These are phyloP conservation scores for Drosophila ficusphila DNA, from an alignment of 1,140 invertebrate species.

Conservation along the genomic window DNA sequence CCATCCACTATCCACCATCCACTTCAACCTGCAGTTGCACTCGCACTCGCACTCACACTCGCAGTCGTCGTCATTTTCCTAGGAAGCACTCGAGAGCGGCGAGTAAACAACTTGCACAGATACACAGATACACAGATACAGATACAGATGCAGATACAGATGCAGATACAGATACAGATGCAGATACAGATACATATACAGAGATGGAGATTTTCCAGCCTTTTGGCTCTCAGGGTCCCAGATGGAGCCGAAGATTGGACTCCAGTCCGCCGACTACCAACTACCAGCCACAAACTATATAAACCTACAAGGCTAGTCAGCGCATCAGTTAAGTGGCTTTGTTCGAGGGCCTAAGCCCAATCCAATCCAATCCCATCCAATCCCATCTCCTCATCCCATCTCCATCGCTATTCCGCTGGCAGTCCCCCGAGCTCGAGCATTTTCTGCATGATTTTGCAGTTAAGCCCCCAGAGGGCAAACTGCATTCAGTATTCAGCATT, in stretches of 20 bases:
- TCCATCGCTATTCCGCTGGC: too few relatives aligned
- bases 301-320: conserved; percentile 73
- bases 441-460: conserved; percentile 80
- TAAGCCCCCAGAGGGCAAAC: conserved; percentile 36
- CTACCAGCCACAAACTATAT: conserved; percentile 11
- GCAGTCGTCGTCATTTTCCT: conserved; percentile 73
- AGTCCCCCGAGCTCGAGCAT: conserved; percentile 11
- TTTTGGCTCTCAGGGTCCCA: conserved; percentile 7
- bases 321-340: conserved; percentile 72
- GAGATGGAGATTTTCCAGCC: conserved; percentile 45
- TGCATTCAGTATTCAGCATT: conserved; percentile 10
- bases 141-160: not conserved
- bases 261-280: not conserved
- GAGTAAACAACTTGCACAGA: conserved; percentile 67
- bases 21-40: conserved; percentile 61
- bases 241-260: conserved; percentile 6
- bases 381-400: not conserved
- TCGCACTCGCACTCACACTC: conserved; percentile 12
- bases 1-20: conserved; percentile 17
- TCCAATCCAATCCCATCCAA: not conserved
- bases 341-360: conserved; percentile 49
- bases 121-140: conserved; percentile 8
- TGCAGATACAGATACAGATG: not conserved
- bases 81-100: conserved; percentile 75
- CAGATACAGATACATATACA: not conserved